A percentile compares a stretch with the other conserved stretches of the same genome.
phyloP scores from a whole-genome alignment of 1,140 invertebrate species.

The Conus betulinus region DNA sequence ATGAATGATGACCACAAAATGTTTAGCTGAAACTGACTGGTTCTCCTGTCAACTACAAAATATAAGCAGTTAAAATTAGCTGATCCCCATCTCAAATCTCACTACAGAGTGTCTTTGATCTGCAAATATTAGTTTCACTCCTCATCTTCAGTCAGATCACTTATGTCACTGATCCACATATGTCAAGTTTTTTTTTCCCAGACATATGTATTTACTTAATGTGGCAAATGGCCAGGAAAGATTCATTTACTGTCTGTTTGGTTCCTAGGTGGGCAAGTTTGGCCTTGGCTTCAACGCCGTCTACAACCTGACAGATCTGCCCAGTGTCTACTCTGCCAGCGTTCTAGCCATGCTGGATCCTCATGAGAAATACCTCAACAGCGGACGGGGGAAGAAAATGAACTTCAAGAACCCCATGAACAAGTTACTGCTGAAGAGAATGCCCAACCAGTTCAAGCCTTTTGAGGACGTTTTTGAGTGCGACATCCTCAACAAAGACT shows the following conservation, averaged over 20 bases:
- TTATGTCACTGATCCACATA: too few relatives aligned
- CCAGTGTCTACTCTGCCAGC: slow-evolving; percentile 60
- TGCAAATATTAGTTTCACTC: too few relatives aligned
- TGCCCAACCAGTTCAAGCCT: slow-evolving; percentile 63
- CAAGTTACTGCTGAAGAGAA: slow-evolving; percentile 39
- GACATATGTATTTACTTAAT: too few relatives aligned
- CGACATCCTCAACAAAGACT: slow-evolving; percentile 7
- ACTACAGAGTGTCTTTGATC: too few relatives aligned
- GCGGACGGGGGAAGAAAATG: slow-evolving; percentile 58
- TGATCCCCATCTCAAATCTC: too few relatives aligned
- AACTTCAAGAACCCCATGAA: slow-evolving; percentile 48
- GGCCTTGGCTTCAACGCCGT: slow-evolving; percentile 62
- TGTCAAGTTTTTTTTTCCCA: too few relatives aligned
- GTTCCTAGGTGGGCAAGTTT: slow-evolving; percentile 49
- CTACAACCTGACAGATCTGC: slow-evolving; percentile 68
- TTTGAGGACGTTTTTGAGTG: slow-evolving; percentile 62
- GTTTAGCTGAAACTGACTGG: too few relatives aligned
- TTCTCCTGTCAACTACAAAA: too few relatives aligned
- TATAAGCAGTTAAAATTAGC: too few relatives aligned
- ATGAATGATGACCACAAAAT: too few relatives aligned
- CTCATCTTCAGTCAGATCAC: too few relatives aligned
- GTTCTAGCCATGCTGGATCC: slow-evolving; percentile 66
- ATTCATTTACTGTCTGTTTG: not conserved
- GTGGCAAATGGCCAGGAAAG: too few relatives aligned
- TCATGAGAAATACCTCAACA: slow-evolving; percentile 51